A percentile compares a stretch with the other conserved stretches of the same genome.
These are phyloP conservation scores for Ianthella basta DNA, from an alignment of 37 sponge, comb jelly and placozoan genomes.

Conservation along the genomic window DNA sequence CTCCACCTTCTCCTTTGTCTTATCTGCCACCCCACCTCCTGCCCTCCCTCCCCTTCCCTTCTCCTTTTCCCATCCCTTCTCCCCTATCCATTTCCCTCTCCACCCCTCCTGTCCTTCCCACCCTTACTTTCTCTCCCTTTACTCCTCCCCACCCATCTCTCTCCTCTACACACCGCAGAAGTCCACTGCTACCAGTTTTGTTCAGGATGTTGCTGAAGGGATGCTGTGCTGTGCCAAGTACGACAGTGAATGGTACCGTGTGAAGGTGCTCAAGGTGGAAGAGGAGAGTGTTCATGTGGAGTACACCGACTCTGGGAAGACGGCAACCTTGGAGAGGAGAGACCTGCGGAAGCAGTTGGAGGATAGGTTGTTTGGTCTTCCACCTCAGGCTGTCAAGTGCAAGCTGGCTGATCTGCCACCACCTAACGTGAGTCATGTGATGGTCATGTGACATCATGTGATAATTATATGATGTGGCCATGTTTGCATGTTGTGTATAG, in stretches of 20 bases:
- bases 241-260: constrained; percentile 53
- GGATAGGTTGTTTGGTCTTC: background rate
- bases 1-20: too few species aligned
- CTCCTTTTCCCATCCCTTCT: background rate
- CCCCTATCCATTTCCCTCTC: too few species aligned
- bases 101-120: background rate
- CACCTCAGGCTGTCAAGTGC: constrained; percentile 22
- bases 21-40: background rate
- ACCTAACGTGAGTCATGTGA: constrained; percentile 5
- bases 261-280: constrained; percentile 12
- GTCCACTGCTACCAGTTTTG: constrained; percentile 39
- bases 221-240: constrained; percentile 38
- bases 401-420: background rate
- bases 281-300: background rate
- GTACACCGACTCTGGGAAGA: constrained; percentile 24
- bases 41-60: background rate
- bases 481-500: background rate
- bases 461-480: too few species aligned
- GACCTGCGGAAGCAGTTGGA: background rate
- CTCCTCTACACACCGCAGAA: background rate
- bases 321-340: constrained; percentile 5
- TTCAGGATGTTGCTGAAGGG: constrained; percentile 5
- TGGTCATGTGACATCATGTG: background rate
- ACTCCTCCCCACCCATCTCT: background rate
- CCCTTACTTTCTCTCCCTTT: background rate